A percentile compares a stretch with the other conserved stretches of the same genome.
Evolutionary conservation across 2,888 invertebrate species (phyloP).

Genomic region (Brachyopa scutellaris): DNA sequence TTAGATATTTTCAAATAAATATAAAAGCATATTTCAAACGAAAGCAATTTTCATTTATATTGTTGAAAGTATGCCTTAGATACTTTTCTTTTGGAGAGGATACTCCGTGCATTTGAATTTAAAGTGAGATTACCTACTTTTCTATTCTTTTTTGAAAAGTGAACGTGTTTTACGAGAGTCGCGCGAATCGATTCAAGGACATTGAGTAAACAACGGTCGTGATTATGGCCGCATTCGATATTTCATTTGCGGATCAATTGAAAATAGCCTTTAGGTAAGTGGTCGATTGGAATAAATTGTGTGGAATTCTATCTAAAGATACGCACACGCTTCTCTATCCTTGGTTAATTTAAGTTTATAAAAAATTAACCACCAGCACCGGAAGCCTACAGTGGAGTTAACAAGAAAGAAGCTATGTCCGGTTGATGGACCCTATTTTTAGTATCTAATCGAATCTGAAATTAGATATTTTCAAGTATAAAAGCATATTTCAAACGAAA

Average conservation of each 20-base stretch:
- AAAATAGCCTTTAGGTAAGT: constrained; percentile 79
- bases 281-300: background rate
- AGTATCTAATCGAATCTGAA: too few relatives aligned
- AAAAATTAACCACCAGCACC: too few relatives aligned
- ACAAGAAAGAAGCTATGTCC: background rate
- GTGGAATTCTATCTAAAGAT: background rate
- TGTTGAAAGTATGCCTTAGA: too few relatives aligned
- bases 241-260: constrained; percentile 80
- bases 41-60: too few relatives aligned
- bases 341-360: too few relatives aligned
- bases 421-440: too few relatives aligned
- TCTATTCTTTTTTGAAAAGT: background rate
- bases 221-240: constrained; percentile 76
- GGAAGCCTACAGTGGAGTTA: background rate
- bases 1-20: too few relatives aligned
- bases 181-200: background rate
- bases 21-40: too few relatives aligned
- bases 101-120: constrained; percentile 16
- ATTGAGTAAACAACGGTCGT: background rate
- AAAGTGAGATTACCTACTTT: constrained; percentile 25
- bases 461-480: too few relatives aligned
- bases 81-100: too few relatives aligned
- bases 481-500: too few relatives aligned
- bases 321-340: too few relatives aligned
- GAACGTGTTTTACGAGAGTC: background rate